Evolutionary conservation across 2,797 vertebrate genomes (phyloP).

Genomic region (Fistularia commersonii): DNA sequence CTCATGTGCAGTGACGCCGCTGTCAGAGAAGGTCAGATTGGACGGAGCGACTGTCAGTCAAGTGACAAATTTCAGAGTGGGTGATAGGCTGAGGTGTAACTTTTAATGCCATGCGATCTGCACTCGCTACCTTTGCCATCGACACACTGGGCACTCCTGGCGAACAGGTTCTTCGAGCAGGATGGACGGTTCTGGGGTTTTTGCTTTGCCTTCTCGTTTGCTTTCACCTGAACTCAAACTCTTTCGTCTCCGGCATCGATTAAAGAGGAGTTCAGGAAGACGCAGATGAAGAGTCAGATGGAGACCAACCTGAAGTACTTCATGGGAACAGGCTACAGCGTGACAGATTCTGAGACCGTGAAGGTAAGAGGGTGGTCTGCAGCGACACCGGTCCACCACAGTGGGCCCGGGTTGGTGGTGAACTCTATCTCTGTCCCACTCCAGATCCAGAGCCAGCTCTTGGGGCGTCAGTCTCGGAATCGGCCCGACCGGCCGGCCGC

Average conservation of each 20-base stretch:
- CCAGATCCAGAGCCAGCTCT: conserved; percentile 64
- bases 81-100: no score
- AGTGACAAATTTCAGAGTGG: no score
- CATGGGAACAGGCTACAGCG: conserved; percentile 29
- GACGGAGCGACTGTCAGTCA: no score
- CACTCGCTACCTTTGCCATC: no score
- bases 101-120: no score
- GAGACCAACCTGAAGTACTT: conserved; percentile 69
- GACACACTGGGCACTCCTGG: no score
- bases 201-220: background rate
- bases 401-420: no score
- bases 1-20: no score
- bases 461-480: conserved; percentile 64
- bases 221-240: background rate
- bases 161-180: no score
- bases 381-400: no score
- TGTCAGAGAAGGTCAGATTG: no score
- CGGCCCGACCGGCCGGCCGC: conserved; percentile 2
- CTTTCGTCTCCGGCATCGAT: background rate
- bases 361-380: conserved; percentile 69
- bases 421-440: background rate
- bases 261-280: conserved; percentile 75
- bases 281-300: conserved; percentile 63
- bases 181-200: no score
- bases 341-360: conserved; percentile 32